Conservation (phyloP, 2,113 vertebrate genomes). For the Cygnus atratus region DNA sequence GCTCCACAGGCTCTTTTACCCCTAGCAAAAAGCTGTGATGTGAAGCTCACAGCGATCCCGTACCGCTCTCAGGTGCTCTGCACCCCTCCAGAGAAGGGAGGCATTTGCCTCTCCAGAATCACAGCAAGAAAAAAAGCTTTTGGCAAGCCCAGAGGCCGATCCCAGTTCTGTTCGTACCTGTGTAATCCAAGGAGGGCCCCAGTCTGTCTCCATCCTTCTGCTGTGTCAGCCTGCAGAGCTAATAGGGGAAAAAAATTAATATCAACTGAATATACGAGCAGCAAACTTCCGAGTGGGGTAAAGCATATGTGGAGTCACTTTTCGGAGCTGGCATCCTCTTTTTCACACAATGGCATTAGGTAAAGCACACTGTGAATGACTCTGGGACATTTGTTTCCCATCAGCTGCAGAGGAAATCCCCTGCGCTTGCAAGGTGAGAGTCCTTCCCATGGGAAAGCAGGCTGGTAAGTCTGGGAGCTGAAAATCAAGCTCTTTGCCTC, state of each 20-base stretch:
- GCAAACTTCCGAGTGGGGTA: not conserved
- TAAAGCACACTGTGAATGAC: not conserved
- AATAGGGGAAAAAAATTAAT: not conserved
- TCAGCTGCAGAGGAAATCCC: constrained; percentile 4
- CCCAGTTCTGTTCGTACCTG: not conserved
- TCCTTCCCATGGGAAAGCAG: not conserved
- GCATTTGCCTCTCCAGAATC: not conserved
- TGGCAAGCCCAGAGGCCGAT: not conserved
- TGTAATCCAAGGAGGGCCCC: not conserved
- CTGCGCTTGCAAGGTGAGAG: not conserved
- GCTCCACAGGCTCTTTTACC: not conserved
- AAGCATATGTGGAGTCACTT: not conserved
- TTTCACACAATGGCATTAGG: not conserved
- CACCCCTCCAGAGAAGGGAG: not conserved
- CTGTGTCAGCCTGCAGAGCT: not conserved
- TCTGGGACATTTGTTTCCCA: not conserved
- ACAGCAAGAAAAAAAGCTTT: not conserved
- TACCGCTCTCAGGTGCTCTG: not conserved
- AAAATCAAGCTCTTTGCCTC: not conserved
- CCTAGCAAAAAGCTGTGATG: not conserved
- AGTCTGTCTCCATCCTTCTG: not conserved
- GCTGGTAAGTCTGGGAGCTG: not conserved
- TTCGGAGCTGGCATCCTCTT: not conserved
- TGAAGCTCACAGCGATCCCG: not conserved
- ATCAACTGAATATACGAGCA: not conserved